These are phyloP conservation scores for Volucella zonaria DNA, from an alignment of 2,888 invertebrate species.

Conservation along the genomic window DNA sequence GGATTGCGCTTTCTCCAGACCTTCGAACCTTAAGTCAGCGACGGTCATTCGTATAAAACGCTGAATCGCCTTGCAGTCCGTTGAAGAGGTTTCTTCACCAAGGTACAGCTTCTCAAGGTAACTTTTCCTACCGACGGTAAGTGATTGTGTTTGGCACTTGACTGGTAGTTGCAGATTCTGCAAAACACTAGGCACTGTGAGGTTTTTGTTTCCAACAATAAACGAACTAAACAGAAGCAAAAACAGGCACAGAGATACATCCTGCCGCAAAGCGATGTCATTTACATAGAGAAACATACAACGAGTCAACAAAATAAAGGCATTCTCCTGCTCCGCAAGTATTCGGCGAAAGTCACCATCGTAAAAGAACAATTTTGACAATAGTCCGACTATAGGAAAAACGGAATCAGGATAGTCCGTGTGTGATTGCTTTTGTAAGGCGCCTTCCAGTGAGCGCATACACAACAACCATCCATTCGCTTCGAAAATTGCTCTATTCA, in stretches of 20 bases:
- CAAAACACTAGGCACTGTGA: constrained; percentile 76
- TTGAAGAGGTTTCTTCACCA: constrained; percentile 36
- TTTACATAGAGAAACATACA: constrained; percentile 77
- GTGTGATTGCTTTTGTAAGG: constrained; percentile 74
- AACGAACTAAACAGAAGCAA: constrained; percentile 77
- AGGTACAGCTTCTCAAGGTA: constrained; percentile 41
- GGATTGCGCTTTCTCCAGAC: constrained; percentile 45
- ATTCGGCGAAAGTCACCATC: constrained; percentile 77
- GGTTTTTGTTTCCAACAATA: constrained; percentile 71
- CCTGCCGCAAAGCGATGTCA: constrained; percentile 77
- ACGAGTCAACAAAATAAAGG: constrained; percentile 78
- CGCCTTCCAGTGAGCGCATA: constrained; percentile 76
- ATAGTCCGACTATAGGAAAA: constrained; percentile 78
- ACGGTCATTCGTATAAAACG: constrained; percentile 72
- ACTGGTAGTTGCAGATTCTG: constrained; percentile 77
- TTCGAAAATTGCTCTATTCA: constrained; percentile 75
- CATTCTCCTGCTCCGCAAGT: constrained; percentile 76
- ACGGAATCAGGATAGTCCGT: constrained; percentile 77
- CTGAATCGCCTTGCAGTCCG: constrained; percentile 22
- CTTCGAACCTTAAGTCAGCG: constrained; percentile 71
- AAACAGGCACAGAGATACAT: constrained; percentile 78
- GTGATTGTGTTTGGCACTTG: constrained; percentile 71
- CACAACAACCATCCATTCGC: constrained; percentile 76
- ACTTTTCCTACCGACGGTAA: neutral
- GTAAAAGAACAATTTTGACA: constrained; percentile 77